Percentiles rank a stretch among this genome's conserved stretches.
phyloP scores from a whole-genome alignment of 2,113 vertebrate genomes.

The Oncorhynchus masou region DNA sequence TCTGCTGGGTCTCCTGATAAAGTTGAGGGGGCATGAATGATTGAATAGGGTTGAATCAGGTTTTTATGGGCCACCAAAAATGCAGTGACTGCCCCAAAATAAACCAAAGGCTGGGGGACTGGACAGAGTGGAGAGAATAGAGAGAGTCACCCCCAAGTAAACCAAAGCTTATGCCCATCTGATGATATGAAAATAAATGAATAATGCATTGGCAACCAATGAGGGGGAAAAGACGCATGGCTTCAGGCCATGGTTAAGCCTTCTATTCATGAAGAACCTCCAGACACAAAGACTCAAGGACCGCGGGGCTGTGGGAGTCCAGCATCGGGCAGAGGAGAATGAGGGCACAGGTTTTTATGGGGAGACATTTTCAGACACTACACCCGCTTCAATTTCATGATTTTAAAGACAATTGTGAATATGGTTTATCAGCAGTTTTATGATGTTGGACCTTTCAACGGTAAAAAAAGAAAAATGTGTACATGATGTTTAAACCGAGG shows the following conservation, averaged over 20 bases:
- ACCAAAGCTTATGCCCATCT: slow-evolving; percentile 69
- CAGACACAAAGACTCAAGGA: slow-evolving; percentile 74
- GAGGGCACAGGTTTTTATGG: slow-evolving; percentile 36
- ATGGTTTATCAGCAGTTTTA: background rate
- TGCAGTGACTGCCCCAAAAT: background rate
- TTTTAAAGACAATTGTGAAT: background rate
- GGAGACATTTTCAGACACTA: no score
- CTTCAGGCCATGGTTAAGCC: slow-evolving; percentile 74
- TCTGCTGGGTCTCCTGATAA: slow-evolving; percentile 49
- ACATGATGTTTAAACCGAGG: background rate
- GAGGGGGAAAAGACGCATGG: slow-evolving; percentile 73
- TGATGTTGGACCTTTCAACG: background rate
- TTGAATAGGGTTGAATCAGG: slow-evolving; percentile 43
- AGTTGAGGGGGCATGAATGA: slow-evolving; percentile 60
- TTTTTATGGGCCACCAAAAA: slow-evolving; percentile 10
- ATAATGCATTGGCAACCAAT: slow-evolving; percentile 78
- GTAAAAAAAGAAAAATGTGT: background rate
- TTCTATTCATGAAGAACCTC: slow-evolving; percentile 71
- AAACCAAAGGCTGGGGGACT: background rate
- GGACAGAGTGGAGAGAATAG: slow-evolving; percentile 36
- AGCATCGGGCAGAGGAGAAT: slow-evolving; percentile 56
- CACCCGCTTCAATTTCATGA: no score
- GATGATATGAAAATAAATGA: slow-evolving; percentile 77
- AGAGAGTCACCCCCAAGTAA: slow-evolving; percentile 47
- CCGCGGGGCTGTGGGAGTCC: slow-evolving; percentile 64